These are phyloP conservation scores for Sarcophilus harrisii DNA, from an alignment of 2,797 vertebrate species.

Conservation along the genomic window DNA sequence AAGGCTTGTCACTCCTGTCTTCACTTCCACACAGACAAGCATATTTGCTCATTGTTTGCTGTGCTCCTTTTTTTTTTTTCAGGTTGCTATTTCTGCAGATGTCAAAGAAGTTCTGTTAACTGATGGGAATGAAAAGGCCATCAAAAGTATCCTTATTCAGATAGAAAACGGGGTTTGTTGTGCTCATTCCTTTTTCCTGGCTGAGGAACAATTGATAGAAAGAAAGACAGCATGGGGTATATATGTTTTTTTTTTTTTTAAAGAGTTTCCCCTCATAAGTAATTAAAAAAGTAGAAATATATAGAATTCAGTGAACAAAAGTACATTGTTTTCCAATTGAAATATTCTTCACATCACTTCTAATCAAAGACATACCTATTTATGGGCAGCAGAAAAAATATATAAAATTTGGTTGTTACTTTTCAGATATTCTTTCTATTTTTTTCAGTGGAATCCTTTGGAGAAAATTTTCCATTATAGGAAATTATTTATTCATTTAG, in stretches of 20 bases:
- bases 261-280: conserved; percentile 77
- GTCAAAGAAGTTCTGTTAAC: conserved; percentile 99
- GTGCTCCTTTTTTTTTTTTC: conserved; percentile 82
- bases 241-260: conserved; percentile 44
- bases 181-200: conserved; percentile 81
- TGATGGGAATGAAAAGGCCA: conserved; percentile 99
- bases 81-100: conserved; percentile 99
- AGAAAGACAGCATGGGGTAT: conserved; percentile 85
- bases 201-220: conserved; percentile 86
- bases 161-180: conserved; percentile 87
- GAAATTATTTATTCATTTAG: conserved; percentile 65
- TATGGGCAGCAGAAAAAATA: conserved; percentile 34
- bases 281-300: conserved; percentile 83
- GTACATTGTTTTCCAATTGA: conserved; percentile 48
- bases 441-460: conserved; percentile 46
- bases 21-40: conserved; percentile 89
- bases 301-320: conserved; percentile 65
- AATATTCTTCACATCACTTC: conserved; percentile 62
- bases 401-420: conserved; percentile 61
- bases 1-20: conserved; percentile 91
- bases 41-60: conserved; percentile 90
- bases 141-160: conserved; percentile 99
- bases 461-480: conserved; percentile 57
- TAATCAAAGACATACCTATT: conserved; percentile 59
- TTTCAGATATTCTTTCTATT: conserved; percentile 63